Conservation (phyloP, 2,888 invertebrate species). For the Caenorhabditis sinica region DNA sequence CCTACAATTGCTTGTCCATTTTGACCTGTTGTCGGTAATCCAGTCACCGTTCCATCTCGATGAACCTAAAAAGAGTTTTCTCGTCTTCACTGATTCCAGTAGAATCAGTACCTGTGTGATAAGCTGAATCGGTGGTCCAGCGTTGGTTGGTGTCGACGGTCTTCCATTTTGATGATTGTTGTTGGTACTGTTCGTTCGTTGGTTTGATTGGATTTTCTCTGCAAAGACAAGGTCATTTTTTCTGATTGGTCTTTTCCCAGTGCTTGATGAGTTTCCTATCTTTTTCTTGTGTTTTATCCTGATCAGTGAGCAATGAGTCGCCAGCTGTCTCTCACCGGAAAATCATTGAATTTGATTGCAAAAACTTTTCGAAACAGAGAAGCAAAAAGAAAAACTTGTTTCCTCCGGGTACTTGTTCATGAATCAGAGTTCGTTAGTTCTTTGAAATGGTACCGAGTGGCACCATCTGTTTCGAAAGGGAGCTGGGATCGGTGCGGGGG, state of each 20-base stretch:
- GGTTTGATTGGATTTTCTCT: constrained; percentile 64
- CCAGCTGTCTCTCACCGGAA: constrained; percentile 31
- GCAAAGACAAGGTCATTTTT: constrained; percentile 4
- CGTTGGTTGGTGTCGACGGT: constrained; percentile 47
- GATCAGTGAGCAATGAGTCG: constrained; percentile 12
- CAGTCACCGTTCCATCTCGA: constrained; percentile 64
- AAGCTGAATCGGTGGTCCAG: constrained; percentile 52
- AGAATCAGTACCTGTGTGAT: constrained; percentile 51
- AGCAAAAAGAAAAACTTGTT: not conserved
- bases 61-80: constrained; percentile 41
- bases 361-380: constrained; percentile 19
- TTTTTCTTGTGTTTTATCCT: constrained; percentile 14
- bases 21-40: constrained; percentile 38
- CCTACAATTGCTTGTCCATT: constrained; percentile 27
- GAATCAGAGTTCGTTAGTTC: constrained; percentile 44
- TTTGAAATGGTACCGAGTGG: constrained; percentile 24
- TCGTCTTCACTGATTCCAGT: not conserved
- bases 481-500: not conserved
- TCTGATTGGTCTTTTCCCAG: not conserved
- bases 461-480: constrained; percentile 28
- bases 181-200: constrained; percentile 52
- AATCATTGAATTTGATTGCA: constrained; percentile 22
- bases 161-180: constrained; percentile 53
- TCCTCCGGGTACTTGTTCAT: not conserved
- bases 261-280: no score